These are phyloP conservation scores for Eupithecia pulchellata DNA, from an alignment of 2,888 invertebrate genomes.

Conservation along the genomic window DNA sequence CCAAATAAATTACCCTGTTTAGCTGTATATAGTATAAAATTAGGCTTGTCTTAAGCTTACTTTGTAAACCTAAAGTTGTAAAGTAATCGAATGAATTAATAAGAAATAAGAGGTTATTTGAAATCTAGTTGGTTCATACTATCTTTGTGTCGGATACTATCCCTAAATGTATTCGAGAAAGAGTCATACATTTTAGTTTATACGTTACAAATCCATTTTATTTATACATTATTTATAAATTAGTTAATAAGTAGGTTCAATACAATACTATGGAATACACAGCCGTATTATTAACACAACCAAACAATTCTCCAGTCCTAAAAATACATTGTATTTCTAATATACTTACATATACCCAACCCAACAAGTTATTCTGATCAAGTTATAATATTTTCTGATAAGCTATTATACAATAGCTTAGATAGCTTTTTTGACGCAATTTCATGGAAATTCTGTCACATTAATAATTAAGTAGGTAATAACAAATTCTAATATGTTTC, in stretches of 20 bases:
- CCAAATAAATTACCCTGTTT: no score
- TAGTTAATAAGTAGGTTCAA: background rate
- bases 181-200: background rate
- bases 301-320: background rate
- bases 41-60: no score
- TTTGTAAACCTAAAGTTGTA: no score
- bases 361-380: background rate
- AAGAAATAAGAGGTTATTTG: background rate
- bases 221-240: background rate
- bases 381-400: no score
- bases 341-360: background rate
- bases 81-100: no score
- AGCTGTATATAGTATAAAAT: no score
- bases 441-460: background rate
- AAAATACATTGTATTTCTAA: background rate
- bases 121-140: background rate
- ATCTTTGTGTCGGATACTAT: background rate
- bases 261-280: background rate
- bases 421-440: background rate
- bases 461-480: no score
- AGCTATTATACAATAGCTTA: no score
- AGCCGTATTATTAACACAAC: conserved; percentile 14
- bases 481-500: no score
- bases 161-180: background rate
- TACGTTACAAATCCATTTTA: background rate